These are phyloP conservation scores for Pachyuromys duprasi DNA, from an alignment of 2,797 vertebrate species.

Conservation along the genomic window DNA sequence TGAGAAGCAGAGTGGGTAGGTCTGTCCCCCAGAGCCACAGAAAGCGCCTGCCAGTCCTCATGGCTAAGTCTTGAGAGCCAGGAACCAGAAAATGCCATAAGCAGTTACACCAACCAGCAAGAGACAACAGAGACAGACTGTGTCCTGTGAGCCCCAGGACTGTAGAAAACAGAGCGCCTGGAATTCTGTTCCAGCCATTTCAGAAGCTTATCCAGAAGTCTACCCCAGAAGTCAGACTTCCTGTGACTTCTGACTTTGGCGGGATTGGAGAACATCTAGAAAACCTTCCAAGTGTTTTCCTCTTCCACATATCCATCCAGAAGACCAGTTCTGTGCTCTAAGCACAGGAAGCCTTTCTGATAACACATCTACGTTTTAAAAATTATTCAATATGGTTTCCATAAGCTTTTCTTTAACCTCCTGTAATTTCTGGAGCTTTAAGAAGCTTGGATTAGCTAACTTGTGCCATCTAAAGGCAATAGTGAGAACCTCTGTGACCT, in stretches of 20 bases:
- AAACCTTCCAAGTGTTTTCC: constrained; percentile 44
- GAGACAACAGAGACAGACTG: not conserved
- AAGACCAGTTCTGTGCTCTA: constrained; percentile 10
- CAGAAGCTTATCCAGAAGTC: constrained; percentile 34
- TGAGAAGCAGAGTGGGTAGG: not conserved
- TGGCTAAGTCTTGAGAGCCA: constrained; percentile 15
- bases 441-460: constrained; percentile 75
- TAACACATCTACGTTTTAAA: constrained; percentile 47
- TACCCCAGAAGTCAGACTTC: constrained; percentile 41
- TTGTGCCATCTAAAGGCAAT: constrained; percentile 85
- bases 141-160: not conserved
- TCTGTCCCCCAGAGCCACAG: not conserved
- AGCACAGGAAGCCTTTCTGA: constrained; percentile 15
- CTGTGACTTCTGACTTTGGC: not conserved
- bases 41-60: constrained; percentile 3
- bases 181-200: constrained; percentile 5
- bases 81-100: constrained; percentile 1
- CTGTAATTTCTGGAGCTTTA: constrained; percentile 49
- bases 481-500: constrained; percentile 34
- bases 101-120: not conserved
- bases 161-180: not conserved
- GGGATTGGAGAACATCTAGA: constrained; percentile 27
- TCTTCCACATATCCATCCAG: constrained; percentile 33
- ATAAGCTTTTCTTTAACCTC: constrained; percentile 58
- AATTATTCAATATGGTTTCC: constrained; percentile 64